Conservation (phyloP, 2,113 vertebrate genomes). For the Brachyistius frenatus region DNA sequence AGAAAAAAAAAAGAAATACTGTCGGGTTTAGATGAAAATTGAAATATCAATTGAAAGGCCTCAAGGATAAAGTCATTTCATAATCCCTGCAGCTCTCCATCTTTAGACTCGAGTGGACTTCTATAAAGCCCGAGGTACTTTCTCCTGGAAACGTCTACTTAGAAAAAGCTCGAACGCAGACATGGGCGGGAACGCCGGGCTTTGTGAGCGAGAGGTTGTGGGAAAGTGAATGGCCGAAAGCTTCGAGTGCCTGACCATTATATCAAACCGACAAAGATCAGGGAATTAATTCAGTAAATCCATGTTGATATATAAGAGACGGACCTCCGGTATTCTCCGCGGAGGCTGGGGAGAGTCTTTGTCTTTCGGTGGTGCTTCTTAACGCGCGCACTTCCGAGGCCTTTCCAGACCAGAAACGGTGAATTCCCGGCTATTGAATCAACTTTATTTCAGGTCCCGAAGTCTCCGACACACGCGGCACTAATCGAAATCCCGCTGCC, state of each 20-base stretch:
- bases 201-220: slow-evolving; percentile 19
- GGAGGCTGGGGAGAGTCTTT: slow-evolving; percentile 33
- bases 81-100: slow-evolving; percentile 9
- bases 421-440: slow-evolving; percentile 26
- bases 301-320: not conserved
- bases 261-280: slow-evolving; percentile 12
- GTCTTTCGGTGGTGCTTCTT: slow-evolving; percentile 13
- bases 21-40: not conserved
- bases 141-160: not conserved
- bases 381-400: not conserved
- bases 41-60: not conserved
- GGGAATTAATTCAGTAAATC: slow-evolving; percentile 28
- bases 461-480: slow-evolving; percentile 7
- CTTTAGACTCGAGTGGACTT: not conserved
- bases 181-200: slow-evolving; percentile 17
- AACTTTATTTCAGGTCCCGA: slow-evolving; percentile 23
- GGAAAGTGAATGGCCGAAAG: slow-evolving; percentile 5
- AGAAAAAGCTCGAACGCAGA: slow-evolving; percentile 38
- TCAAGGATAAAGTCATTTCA: slow-evolving; percentile 11
- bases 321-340: slow-evolving; percentile 24
- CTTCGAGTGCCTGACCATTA: slow-evolving; percentile 13
- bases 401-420: slow-evolving; percentile 1
- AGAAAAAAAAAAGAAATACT: not conserved
- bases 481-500: not conserved
- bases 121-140: not conserved